These are phyloP conservation scores for Odontamblyopus rebecca DNA, from an alignment of 2,797 vertebrate genomes.

Conservation along the genomic window DNA sequence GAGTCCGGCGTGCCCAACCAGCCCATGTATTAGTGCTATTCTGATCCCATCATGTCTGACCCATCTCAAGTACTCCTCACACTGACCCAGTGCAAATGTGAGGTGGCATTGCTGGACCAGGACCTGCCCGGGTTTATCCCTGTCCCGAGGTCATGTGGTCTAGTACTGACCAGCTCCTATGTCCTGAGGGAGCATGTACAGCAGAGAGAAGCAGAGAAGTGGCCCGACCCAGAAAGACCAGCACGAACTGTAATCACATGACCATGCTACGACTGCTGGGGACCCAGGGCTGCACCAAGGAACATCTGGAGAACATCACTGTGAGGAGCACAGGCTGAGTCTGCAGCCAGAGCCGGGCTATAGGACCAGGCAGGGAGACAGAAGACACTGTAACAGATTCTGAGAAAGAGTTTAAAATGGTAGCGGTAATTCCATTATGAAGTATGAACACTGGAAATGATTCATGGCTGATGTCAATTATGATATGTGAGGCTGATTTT, in stretches of 20 bases:
- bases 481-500: too few species aligned
- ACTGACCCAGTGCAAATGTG: slow-evolving; percentile 68
- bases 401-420: background rate
- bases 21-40: slow-evolving; percentile 75
- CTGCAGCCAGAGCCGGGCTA: slow-evolving; percentile 11
- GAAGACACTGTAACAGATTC: background rate
- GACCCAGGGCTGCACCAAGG: slow-evolving; percentile 32
- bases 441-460: background rate
- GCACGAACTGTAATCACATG: slow-evolving; percentile 53
- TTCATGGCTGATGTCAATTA: too few species aligned
- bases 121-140: slow-evolving; percentile 78
- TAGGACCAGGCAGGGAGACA: slow-evolving; percentile 2
- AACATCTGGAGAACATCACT: slow-evolving; percentile 68
- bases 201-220: slow-evolving; percentile 37
- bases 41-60: slow-evolving; percentile 64
- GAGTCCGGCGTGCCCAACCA: slow-evolving; percentile 78
- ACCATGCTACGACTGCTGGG: slow-evolving; percentile 26
- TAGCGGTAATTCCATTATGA: too few species aligned
- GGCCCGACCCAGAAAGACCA: slow-evolving; percentile 76
- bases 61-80: slow-evolving; percentile 60
- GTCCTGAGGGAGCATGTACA: slow-evolving; percentile 55
- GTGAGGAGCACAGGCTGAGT: slow-evolving; percentile 1
- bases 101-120: slow-evolving; percentile 72
- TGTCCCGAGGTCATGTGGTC: slow-evolving; percentile 63
- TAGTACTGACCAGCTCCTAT: slow-evolving; percentile 46